Evolutionary conservation across 2,888 invertebrate genomes (phyloP).

Genomic region (Chrysina gloriosa): DNA sequence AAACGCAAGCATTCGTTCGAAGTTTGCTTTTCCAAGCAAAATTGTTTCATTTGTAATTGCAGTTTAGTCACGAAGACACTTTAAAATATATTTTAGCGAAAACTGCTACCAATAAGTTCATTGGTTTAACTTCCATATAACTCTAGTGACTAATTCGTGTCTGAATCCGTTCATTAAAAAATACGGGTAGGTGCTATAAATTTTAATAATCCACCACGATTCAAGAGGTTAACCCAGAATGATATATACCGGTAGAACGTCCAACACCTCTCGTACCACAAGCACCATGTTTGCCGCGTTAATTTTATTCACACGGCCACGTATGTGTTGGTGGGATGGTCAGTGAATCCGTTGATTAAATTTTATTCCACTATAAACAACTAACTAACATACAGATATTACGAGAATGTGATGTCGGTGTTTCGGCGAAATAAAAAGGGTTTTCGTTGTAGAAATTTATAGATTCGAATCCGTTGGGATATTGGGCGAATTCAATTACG

Average conservation of each 20-base stretch:
- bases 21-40: neutral
- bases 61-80: too few species aligned
- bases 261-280: constrained; percentile 19
- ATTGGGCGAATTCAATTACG: constrained; percentile 24
- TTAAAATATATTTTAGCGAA: too few species aligned
- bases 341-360: constrained; percentile 32
- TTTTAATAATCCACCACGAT: constrained; percentile 10
- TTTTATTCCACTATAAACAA: constrained; percentile 37
- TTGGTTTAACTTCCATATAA: neutral
- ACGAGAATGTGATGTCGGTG: constrained; percentile 6
- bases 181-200: constrained; percentile 1
- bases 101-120: too few species aligned
- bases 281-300: neutral
- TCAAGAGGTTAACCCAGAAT: constrained; percentile 23
- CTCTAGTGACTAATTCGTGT: neutral
- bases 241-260: constrained; percentile 9
- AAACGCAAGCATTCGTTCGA: too few species aligned
- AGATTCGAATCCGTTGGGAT: neutral
- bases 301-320: constrained; percentile 12
- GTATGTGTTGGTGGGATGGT: constrained; percentile 15
- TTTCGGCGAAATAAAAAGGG: constrained; percentile 16
- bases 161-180: constrained; percentile 26
- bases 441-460: constrained; percentile 25
- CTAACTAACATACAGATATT: constrained; percentile 22
- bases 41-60: too few species aligned